These are phyloP conservation scores for Cranoglanis bouderius DNA, from an alignment of 2,113 vertebrate genomes.

Conservation along the genomic window DNA sequence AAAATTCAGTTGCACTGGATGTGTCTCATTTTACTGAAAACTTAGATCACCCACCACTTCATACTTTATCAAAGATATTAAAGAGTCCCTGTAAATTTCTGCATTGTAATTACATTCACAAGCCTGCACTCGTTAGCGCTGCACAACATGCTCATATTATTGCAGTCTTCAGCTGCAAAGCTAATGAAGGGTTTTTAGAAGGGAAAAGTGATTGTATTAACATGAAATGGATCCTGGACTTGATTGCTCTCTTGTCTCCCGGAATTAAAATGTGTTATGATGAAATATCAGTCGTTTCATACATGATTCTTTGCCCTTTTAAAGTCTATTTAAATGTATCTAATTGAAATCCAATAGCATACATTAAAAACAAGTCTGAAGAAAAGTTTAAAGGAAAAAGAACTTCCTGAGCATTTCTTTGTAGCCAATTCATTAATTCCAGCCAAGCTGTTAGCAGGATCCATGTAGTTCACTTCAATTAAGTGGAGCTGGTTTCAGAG, in stretches of 20 bases:
- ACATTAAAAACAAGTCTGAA: neutral
- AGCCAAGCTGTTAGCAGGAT: constrained; percentile 62
- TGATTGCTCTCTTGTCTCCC: constrained; percentile 40
- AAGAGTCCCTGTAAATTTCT: constrained; percentile 19
- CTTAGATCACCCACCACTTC: constrained; percentile 28
- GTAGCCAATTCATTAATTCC: constrained; percentile 66
- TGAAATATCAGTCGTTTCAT: constrained; percentile 46
- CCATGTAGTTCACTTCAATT: constrained; percentile 64
- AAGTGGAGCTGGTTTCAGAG: constrained; percentile 63
- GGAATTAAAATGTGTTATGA: constrained; percentile 54
- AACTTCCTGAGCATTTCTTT: constrained; percentile 57
- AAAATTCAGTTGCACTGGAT: neutral
- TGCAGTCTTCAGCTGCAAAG: constrained; percentile 30
- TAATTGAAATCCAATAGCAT: constrained; percentile 41
- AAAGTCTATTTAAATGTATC: constrained; percentile 43
- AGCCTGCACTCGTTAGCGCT: constrained; percentile 36
- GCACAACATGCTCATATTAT: constrained; percentile 33
- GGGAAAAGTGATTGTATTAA: constrained; percentile 47
- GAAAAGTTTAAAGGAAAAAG: constrained; percentile 20
- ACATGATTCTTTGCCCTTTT: constrained; percentile 16
- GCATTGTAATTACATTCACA: constrained; percentile 40
- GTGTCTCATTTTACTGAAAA: neutral
- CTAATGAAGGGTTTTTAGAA: constrained; percentile 56
- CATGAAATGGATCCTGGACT: constrained; percentile 43
- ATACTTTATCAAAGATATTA: constrained; percentile 13